Conservation (phyloP, 2,888 invertebrate genomes). For the Drosophila birchii region DNA sequence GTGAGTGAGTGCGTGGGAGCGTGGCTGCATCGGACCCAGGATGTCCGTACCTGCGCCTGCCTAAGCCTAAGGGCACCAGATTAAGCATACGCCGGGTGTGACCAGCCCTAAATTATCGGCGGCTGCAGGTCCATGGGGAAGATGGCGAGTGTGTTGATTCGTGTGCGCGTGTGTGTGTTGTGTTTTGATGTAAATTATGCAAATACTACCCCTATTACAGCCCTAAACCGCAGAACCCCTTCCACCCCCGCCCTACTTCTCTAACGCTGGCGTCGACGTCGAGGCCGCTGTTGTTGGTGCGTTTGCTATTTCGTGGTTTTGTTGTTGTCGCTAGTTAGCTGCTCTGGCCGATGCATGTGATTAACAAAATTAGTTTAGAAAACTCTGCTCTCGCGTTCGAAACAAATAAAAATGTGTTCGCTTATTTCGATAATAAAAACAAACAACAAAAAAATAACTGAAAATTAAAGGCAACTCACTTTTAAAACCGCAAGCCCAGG, state of each 20-base stretch:
- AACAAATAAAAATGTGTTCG: constrained; percentile 77
- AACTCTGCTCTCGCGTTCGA: constrained; percentile 83
- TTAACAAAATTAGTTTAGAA: constrained; percentile 83
- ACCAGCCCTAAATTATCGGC: neutral
- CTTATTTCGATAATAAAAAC: constrained; percentile 59
- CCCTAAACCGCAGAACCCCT: constrained; percentile 37
- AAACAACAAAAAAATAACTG: constrained; percentile 28
- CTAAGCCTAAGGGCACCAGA: constrained; percentile 33
- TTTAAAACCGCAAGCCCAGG: constrained; percentile 13
- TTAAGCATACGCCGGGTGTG: constrained; percentile 20
- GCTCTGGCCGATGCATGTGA: constrained; percentile 68
- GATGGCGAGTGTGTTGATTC: constrained; percentile 4
- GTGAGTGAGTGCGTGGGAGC: constrained; percentile 19
- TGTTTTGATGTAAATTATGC: constrained; percentile 44
- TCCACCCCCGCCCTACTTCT: constrained; percentile 61
- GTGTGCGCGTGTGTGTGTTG: constrained; percentile 14
- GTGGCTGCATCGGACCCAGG: neutral
- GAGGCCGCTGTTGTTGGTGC: constrained; percentile 27
- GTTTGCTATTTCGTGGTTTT: constrained; percentile 56
- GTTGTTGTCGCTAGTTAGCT: constrained; percentile 71
- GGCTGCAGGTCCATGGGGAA: neutral
- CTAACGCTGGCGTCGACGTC: constrained; percentile 75
- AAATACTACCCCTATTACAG: constrained; percentile 67
- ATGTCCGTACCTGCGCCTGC: neutral
- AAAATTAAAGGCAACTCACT: constrained; percentile 35